phyloP scores from a whole-genome alignment of 1,140 invertebrate species.

The Homalodisca vitripennis region DNA sequence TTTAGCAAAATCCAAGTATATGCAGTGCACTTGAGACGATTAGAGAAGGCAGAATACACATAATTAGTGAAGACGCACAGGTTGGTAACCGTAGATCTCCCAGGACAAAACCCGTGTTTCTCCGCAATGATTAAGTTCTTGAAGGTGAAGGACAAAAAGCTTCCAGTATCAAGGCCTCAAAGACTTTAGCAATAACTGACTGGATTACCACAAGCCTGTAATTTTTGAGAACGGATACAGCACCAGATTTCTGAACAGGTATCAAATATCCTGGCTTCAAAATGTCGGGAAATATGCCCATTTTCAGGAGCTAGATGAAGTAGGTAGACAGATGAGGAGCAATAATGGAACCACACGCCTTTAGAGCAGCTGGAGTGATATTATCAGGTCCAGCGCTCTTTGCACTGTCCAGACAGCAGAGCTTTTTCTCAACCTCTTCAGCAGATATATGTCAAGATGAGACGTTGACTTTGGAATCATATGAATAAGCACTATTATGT shows the following conservation, averaged over 20 bases:
- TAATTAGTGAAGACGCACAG: background rate
- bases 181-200: background rate
- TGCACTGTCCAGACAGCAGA: background rate
- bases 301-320: background rate
- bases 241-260: background rate
- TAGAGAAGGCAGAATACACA: no score
- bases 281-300: background rate
- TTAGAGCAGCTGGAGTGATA: background rate
- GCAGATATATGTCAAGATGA: background rate
- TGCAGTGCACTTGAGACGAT: conserved; percentile 1
- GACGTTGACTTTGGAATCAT: background rate
- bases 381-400: background rate
- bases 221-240: no score
- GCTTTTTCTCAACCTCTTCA: background rate
- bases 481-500: background rate
- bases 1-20: conserved; percentile 2
- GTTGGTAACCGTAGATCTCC: conserved; percentile 4
- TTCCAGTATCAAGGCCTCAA: background rate
- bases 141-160: background rate
- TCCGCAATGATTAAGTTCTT: background rate
- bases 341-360: background rate
- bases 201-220: conserved; percentile 4
- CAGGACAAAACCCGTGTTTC: conserved; percentile 1
- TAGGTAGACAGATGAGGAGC: background rate
- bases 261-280: background rate